Percentiles rank a stretch among this genome's conserved stretches.
These are phyloP conservation scores for Lacanobia oleracea DNA, from an alignment of 2,888 invertebrate genomes.

Conservation along the genomic window DNA sequence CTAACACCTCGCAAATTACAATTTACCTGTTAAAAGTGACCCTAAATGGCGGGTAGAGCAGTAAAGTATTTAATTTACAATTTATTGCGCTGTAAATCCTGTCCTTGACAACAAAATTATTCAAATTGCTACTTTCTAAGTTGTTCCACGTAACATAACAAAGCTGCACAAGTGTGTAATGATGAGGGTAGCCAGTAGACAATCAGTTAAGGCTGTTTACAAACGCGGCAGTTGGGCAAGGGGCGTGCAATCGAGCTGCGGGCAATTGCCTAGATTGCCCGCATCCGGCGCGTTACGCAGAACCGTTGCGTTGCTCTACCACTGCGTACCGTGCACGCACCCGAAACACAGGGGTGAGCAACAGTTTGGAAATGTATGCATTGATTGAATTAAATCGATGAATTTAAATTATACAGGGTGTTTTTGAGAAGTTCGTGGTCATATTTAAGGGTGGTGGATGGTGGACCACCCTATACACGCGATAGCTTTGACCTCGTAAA, in stretches of 20 bases:
- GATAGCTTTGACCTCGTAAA: too few relatives aligned
- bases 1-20: too few relatives aligned
- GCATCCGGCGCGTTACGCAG: slow-evolving; percentile 80
- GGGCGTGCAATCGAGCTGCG: slow-evolving; percentile 71
- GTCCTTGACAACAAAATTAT: slow-evolving; percentile 14
- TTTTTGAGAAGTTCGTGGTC: too few relatives aligned
- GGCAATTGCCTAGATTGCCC: slow-evolving; percentile 71
- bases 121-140: slow-evolving; percentile 29
- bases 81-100: slow-evolving; percentile 1
- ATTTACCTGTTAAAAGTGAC: not conserved
- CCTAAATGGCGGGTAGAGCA: not conserved
- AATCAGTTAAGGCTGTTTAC: slow-evolving; percentile 53
- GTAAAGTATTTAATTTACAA: not conserved
- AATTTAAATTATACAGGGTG: too few relatives aligned
- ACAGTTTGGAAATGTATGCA: slow-evolving; percentile 26
- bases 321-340: slow-evolving; percentile 49
- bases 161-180: slow-evolving; percentile 36
- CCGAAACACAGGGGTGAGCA: slow-evolving; percentile 41
- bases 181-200: slow-evolving; percentile 18
- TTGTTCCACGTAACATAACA: slow-evolving; percentile 32
- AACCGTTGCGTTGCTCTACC: slow-evolving; percentile 66
- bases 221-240: slow-evolving; percentile 50
- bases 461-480: too few relatives aligned
- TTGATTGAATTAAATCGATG: not conserved
- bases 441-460: too few relatives aligned